Base-by-base conservation (phyloP, 2,888 invertebrate genomes). In the Hemistola chrysoprasaria region DNA sequence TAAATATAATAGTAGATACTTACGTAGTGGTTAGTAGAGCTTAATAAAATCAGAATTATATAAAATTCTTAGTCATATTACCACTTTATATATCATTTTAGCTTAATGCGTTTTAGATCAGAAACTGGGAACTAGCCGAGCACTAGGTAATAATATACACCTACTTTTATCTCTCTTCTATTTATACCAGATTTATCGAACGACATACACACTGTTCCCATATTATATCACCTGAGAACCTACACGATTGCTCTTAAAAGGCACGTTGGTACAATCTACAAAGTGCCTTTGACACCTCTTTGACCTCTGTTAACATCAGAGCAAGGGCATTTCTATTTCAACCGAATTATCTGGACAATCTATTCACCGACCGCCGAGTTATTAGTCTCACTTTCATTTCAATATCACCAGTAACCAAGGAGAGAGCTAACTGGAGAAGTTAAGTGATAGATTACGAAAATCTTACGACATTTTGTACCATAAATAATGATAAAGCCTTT, bases 371-470 rank as follows among this genome's bases (percentile, higher is more conserved):
- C 58, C 58, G 56, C 16, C 56, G 62, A 62, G 61, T 67, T 76
- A 82, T 87, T 86, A 76, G 87, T 73, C 62, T 74, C 87, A 85
- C 87, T 87, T 87, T 87, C 87, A 59, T 81, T 79, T 74, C 55
- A 76, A 75, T 73, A 70, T 71, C 70, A 66, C 53, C 65, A 47
- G 29, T 46, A 49, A 56, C 40, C 41, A 48, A 44, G 44, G 49
- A 49, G 51, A 51, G 45, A 51, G 51, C 47, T 49, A 37, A 47
- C 45, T 40, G 38, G 25, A 37, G 24, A 11, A 28, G 28, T 33
- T 24, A 34, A 41, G 38, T 23, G 21, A 33, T 6, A 20, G 26
- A 41, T 38, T 39, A 44, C 38, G 34, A 39, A 30, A 43, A 44
- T 44, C 16, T 42, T 43, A 38, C 34, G 25, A 33, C 40, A 47